These are phyloP conservation scores for Puntigrus tetrazona DNA, from an alignment of 2,113 vertebrate species.

Conservation along the genomic window DNA sequence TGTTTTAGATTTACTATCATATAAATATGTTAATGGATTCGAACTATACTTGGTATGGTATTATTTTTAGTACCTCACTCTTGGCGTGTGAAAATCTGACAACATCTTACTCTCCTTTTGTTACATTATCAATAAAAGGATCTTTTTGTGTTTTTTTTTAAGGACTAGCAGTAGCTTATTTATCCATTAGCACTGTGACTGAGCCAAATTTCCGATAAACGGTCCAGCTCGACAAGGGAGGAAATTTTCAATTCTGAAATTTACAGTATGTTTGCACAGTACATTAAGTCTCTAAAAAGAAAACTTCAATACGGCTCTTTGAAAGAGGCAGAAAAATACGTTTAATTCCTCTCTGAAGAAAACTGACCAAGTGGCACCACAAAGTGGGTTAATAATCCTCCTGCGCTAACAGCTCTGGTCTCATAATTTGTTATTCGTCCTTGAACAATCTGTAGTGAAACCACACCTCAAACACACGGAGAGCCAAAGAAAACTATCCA, in stretches of 20 bases:
- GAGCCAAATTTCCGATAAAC: not conserved
- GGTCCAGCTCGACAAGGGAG: not conserved
- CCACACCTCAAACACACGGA: conserved; percentile 49
- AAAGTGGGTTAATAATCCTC: conserved; percentile 10
- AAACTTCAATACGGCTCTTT: not conserved
- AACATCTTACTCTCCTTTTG: not conserved
- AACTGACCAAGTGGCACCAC: conserved; percentile 3
- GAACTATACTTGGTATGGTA: no score
- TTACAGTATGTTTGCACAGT: not conserved
- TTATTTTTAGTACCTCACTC: no score
- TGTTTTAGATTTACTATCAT: no score
- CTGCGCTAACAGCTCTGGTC: conserved; percentile 18
- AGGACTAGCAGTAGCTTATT: not conserved
- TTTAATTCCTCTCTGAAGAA: conserved; percentile 9
- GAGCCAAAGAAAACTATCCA: conserved; percentile 65
- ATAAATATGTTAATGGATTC: no score
- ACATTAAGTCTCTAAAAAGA: not conserved
- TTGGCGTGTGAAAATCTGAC: not conserved
- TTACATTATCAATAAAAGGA: not conserved
- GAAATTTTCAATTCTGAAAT: not conserved
- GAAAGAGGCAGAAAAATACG: not conserved
- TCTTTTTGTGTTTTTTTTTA: not conserved
- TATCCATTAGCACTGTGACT: not conserved
- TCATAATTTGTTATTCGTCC: conserved; percentile 17
- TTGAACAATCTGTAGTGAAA: conserved; percentile 39